Conservation (phyloP, 2,797 vertebrate genomes). For the Crenuchus spilurus region DNA sequence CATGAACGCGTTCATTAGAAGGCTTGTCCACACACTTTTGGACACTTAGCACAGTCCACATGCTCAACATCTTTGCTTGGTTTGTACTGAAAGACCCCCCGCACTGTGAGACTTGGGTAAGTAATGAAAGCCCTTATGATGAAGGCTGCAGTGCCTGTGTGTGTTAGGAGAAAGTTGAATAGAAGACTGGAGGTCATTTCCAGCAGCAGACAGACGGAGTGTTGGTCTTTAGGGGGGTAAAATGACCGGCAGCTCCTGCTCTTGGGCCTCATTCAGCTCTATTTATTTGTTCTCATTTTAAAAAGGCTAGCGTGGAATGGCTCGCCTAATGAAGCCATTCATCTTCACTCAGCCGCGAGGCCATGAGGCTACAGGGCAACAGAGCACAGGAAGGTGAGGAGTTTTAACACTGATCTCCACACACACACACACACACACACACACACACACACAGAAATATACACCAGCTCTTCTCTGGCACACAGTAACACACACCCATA, state of each 20-base stretch:
- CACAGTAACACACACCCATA: too few species aligned
- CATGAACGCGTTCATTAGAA: too few species aligned
- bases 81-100: too few species aligned
- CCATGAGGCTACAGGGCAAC: too few species aligned
- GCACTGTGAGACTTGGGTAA: too few species aligned
- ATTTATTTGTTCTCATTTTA: slow-evolving; percentile 78
- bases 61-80: too few species aligned
- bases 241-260: slow-evolving; percentile 38
- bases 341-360: slow-evolving; percentile 58
- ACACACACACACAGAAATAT: slow-evolving; percentile 1
- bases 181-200: neutral
- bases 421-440: slow-evolving; percentile 28
- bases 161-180: slow-evolving; percentile 2
- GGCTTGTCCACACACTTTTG: too few species aligned
- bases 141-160: neutral
- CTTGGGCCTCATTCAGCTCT: slow-evolving; percentile 55
- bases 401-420: slow-evolving; percentile 30
- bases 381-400: slow-evolving; percentile 39
- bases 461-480: too few species aligned
- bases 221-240: slow-evolving; percentile 6
- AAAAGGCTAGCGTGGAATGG: slow-evolving; percentile 58
- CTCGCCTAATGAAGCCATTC: slow-evolving; percentile 65
- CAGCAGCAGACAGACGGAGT: neutral
- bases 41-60: too few species aligned
- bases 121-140: neutral